Evolutionary conservation across 92 coral and sea anemone genomes (phyloP).

Genomic region (Actinostola sp.): DNA sequence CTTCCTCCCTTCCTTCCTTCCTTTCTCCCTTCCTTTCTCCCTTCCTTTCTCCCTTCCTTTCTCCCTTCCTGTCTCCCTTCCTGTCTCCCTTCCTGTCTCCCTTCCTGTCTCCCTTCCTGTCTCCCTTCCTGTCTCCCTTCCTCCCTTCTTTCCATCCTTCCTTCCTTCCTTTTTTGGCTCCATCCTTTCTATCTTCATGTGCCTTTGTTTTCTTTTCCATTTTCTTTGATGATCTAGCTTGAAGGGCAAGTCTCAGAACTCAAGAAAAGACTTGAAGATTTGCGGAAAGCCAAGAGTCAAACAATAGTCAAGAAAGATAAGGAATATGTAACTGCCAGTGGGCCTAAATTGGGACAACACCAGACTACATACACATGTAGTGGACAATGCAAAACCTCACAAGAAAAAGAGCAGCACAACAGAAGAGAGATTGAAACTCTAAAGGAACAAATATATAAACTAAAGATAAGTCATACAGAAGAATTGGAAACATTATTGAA

Average conservation of each 20-base stretch:
- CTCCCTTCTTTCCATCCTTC: no score
- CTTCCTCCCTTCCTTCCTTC: no score
- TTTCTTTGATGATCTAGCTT: no score
- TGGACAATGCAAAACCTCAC: background rate
- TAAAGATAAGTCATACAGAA: constrained; percentile 40
- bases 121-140: no score
- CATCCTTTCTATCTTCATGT: no score
- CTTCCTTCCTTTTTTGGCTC: no score
- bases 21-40: no score
- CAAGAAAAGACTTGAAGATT: constrained; percentile 66
- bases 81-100: no score
- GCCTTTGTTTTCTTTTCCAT: background rate
- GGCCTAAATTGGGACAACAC: constrained; percentile 31
- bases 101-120: no score
- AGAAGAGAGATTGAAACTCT: constrained; percentile 16
- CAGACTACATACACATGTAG: background rate
- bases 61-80: no score
- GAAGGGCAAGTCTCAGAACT: constrained; percentile 67
- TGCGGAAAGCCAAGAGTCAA: constrained; percentile 69
- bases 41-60: no score
- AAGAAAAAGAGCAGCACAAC: background rate
- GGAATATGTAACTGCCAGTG: constrained; percentile 45
- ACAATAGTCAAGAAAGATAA: constrained; percentile 65
- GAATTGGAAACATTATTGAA: constrained; percentile 27
- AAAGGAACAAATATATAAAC: constrained; percentile 27